A percentile compares a stretch with the other conserved stretches of the same genome.
These are phyloP conservation scores for Harpegnathos saltator DNA, from an alignment of 1,140 invertebrate species.

Conservation along the genomic window DNA sequence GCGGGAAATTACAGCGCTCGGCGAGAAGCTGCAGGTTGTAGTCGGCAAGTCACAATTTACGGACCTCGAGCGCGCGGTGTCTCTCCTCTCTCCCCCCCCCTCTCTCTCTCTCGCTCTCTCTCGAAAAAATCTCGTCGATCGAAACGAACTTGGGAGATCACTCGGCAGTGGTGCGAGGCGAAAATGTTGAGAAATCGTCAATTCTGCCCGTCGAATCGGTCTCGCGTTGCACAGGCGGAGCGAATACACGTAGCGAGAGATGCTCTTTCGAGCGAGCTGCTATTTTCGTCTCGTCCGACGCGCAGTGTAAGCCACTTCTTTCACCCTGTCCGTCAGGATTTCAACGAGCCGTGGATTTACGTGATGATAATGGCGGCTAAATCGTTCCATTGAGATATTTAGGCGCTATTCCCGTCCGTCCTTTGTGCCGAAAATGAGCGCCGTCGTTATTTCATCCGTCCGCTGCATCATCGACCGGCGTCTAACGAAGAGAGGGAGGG, in stretches of 20 bases:
- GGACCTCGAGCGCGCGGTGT: too few relatives aligned
- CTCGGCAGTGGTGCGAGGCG: too few relatives aligned
- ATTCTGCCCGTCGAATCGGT: not conserved
- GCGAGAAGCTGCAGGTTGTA: too few relatives aligned
- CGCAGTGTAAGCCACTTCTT: not conserved
- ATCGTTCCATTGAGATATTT: constrained; percentile 18
- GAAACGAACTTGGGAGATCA: too few relatives aligned
- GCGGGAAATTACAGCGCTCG: too few relatives aligned
- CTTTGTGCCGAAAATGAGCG: not conserved
- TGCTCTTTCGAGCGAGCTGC: not conserved
- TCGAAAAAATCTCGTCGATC: too few relatives aligned
- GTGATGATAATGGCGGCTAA: constrained; percentile 14
- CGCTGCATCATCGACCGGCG: not conserved
- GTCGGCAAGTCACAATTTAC: too few relatives aligned
- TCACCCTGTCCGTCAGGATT: constrained; percentile 24
- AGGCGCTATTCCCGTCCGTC: not conserved
- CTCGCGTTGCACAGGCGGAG: not conserved
- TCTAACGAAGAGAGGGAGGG: not conserved
- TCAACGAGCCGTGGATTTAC: constrained; percentile 16
- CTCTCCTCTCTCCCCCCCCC: too few relatives aligned
- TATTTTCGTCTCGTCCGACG: constrained; percentile 17
- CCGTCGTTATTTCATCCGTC: not conserved
- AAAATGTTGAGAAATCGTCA: not conserved
- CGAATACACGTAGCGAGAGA: constrained; percentile 1
- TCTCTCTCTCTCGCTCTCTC: too few relatives aligned